A percentile compares a stretch with the other conserved stretches of the same genome.
Conservation (phyloP, 2,113 vertebrate genomes). For the Hiodon alosoides region DNA sequence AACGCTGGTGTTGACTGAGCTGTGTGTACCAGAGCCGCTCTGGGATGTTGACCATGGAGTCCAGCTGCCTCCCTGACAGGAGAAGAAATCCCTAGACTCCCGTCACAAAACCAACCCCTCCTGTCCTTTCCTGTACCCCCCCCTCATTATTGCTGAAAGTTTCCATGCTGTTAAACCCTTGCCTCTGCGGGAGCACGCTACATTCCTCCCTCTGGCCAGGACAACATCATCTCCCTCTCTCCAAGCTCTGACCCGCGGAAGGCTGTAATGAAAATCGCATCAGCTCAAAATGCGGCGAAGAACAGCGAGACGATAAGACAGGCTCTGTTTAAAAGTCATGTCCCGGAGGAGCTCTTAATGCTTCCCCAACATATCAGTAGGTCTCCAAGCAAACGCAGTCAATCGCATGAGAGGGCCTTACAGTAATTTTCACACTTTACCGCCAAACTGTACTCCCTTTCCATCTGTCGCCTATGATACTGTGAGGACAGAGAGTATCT, state of each 20-base stretch:
- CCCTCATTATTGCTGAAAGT: neutral
- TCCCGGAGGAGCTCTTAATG: too few relatives aligned
- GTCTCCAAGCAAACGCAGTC: too few relatives aligned
- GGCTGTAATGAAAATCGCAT: neutral
- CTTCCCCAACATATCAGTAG: too few relatives aligned
- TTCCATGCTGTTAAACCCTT: neutral
- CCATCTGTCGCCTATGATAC: too few relatives aligned
- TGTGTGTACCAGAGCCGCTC: too few relatives aligned
- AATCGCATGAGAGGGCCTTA: too few relatives aligned
- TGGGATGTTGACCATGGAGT: neutral
- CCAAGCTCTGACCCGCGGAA: neutral
- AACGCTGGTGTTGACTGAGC: neutral
- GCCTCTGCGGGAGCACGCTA: neutral
- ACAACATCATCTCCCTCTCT: too few relatives aligned
- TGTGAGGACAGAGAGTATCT: too few relatives aligned
- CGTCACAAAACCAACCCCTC: neutral
- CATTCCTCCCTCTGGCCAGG: too few relatives aligned
- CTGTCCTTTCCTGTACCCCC: neutral
- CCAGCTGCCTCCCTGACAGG: constrained; percentile 6
- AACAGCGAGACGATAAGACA: neutral
- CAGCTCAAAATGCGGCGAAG: neutral
- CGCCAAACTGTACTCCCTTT: too few relatives aligned
- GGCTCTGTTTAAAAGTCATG: neutral
- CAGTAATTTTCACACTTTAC: too few relatives aligned
- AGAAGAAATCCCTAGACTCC: neutral